Percentiles rank a stretch among this genome's conserved stretches.
Conservation (phyloP, 2,888 invertebrate genomes). For the Cetonia aurata region DNA sequence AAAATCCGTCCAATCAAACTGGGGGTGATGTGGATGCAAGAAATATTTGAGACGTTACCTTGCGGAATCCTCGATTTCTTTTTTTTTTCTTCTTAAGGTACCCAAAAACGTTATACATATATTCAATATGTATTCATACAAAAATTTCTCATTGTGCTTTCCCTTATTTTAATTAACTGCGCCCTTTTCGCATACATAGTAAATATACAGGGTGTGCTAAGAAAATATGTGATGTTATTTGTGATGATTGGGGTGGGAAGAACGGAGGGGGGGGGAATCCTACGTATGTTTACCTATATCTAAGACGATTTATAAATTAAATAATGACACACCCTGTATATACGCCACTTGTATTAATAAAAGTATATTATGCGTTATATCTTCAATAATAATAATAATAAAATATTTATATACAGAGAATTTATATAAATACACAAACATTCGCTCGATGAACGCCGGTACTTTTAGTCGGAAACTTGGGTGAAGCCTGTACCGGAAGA, state of each 20-base stretch:
- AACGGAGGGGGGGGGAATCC: no score
- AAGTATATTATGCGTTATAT: conserved; percentile 6
- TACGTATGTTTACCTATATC: no score
- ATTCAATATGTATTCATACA: conserved; percentile 24
- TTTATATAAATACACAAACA: conserved; percentile 35
- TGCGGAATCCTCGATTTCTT: neutral
- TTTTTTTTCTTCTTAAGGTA: conserved; percentile 20
- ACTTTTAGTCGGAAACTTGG: neutral
- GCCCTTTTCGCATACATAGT: conserved; percentile 4
- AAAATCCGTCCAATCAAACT: no score
- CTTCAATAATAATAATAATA: conserved; percentile 26
- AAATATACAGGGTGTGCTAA: conserved; percentile 25
- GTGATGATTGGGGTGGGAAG: neutral
- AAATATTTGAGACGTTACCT: neutral
- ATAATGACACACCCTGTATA: conserved; percentile 19
- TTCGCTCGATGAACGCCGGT: neutral
- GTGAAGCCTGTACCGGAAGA: conserved; percentile 1
- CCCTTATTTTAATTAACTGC: conserved; percentile 5
- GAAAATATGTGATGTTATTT: neutral
- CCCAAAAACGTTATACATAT: conserved; percentile 31
- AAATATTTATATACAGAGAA: conserved; percentile 39
- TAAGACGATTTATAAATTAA: no score
- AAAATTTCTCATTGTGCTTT: conserved; percentile 22
- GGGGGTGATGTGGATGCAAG: conserved; percentile 9
- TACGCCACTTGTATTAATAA: neutral